Conservation (phyloP, 1,140 invertebrate species). For the Prorops nasuta region DNA sequence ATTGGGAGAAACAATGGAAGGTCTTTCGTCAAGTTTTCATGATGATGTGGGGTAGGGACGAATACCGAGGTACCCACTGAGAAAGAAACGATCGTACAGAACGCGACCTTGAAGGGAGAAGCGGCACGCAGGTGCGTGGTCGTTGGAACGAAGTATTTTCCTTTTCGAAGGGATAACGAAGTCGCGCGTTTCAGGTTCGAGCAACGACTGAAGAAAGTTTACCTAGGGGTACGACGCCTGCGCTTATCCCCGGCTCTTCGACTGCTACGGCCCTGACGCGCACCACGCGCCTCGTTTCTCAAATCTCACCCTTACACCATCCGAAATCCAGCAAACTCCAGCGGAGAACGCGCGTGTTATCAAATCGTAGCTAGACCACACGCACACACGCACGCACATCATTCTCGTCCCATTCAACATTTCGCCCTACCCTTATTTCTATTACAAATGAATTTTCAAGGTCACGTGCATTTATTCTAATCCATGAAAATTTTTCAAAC, state of each 20-base stretch:
- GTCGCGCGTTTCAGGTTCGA: slow-evolving; percentile 28
- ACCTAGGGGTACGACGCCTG: slow-evolving; percentile 26
- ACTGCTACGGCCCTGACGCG: slow-evolving; percentile 13
- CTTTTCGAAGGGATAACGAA: slow-evolving; percentile 11
- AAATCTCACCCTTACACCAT: slow-evolving; percentile 1
- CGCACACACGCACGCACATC: too few species aligned
- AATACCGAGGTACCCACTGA: not conserved
- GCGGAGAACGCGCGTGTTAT: slow-evolving; percentile 11
- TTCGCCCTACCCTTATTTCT: not conserved
- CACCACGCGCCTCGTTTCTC: slow-evolving; percentile 11
- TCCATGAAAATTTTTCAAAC: too few species aligned
- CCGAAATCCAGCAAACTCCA: too few species aligned
- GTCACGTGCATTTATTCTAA: not conserved
- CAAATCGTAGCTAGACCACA: slow-evolving; percentile 8
- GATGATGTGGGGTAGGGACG: too few species aligned
- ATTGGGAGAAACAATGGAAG: too few species aligned
- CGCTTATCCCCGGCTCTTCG: slow-evolving; percentile 13
- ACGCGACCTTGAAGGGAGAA: not conserved
- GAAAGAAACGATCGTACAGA: not conserved
- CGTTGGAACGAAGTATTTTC: too few species aligned
- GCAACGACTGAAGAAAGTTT: slow-evolving; percentile 26
- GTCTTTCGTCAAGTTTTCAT: too few species aligned
- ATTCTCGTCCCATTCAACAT: too few species aligned
- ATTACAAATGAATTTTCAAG: not conserved
- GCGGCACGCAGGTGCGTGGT: not conserved